These are phyloP conservation scores for Vicugna pacos DNA, from an alignment of 2,113 vertebrate species.

Conservation along the genomic window DNA sequence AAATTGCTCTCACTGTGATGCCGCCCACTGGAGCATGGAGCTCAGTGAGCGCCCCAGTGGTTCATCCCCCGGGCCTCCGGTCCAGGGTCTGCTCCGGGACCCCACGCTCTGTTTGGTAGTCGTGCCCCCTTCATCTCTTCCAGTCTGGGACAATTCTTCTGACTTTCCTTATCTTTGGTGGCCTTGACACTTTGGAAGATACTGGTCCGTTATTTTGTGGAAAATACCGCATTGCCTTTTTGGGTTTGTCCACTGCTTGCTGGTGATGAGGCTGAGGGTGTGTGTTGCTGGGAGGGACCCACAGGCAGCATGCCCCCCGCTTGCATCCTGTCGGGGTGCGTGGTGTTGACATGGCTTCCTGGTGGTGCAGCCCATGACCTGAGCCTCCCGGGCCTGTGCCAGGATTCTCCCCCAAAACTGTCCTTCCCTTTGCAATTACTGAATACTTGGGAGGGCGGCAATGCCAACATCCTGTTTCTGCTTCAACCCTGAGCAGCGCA, in stretches of 20 bases:
- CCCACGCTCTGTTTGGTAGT: fast-evolving
- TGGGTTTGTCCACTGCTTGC: fast-evolving
- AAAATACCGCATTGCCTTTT: neutral
- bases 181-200: neutral
- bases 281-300: fast-evolving
- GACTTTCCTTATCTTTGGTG: neutral
- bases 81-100: fast-evolving
- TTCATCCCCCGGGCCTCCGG: too few species aligned
- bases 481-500: fast-evolving
- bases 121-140: fast-evolving
- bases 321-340: fast-evolving
- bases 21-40: fast-evolving
- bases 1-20: neutral
- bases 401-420: neutral
- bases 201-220: neutral
- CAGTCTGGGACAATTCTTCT: fast-evolving
- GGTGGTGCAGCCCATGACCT: too few species aligned
- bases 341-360: fast-evolving
- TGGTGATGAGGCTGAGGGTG: fast-evolving
- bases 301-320: fast-evolving
- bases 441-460: neutral
- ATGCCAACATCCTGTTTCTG: fast-evolving
- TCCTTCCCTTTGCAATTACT: too few species aligned
- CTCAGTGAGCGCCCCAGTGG: too few species aligned
- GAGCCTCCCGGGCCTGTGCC: fast-evolving